Evolutionary conservation across 2,888 invertebrate species (phyloP).

Genomic region (Lithophane ornitopus): DNA sequence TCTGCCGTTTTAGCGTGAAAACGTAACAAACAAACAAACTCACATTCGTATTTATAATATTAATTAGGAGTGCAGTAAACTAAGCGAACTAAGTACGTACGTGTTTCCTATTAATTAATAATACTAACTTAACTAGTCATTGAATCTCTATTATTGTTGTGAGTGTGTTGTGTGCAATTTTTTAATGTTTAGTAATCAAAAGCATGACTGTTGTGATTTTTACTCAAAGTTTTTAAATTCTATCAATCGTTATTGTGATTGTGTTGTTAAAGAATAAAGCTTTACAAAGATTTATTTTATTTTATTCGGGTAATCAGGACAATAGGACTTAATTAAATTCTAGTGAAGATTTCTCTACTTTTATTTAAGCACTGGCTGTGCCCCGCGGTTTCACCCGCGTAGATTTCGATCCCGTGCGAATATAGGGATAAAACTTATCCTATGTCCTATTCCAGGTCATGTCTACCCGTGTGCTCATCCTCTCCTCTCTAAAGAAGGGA

Average conservation of each 20-base stretch:
- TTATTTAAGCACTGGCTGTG: too few relatives aligned
- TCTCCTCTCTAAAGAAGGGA: too few relatives aligned
- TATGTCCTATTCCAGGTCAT: too few relatives aligned
- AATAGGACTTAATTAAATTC: not conserved
- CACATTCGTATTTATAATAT: too few relatives aligned
- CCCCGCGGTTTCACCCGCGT: too few relatives aligned
- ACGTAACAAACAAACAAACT: too few relatives aligned
- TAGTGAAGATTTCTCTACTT: not conserved
- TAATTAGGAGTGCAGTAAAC: not conserved
- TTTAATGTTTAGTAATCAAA: slow-evolving; percentile 1
- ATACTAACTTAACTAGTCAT: slow-evolving; percentile 17
- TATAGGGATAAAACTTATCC: too few relatives aligned
- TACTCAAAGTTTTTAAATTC: not conserved
- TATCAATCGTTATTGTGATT: slow-evolving; percentile 16
- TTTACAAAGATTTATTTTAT: too few relatives aligned
- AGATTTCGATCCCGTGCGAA: too few relatives aligned
- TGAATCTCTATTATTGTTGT: slow-evolving; percentile 17
- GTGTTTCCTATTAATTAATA: not conserved
- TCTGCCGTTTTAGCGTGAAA: too few relatives aligned
- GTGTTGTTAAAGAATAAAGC: slow-evolving; percentile 20
- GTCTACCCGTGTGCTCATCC: too few relatives aligned
- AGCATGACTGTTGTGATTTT: not conserved
- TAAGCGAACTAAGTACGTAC: not conserved
- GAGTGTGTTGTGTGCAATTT: slow-evolving; percentile 6
- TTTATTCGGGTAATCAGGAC: not conserved